These are phyloP conservation scores for Garra rufa DNA, from an alignment of 2,113 vertebrate genomes.

Conservation along the genomic window DNA sequence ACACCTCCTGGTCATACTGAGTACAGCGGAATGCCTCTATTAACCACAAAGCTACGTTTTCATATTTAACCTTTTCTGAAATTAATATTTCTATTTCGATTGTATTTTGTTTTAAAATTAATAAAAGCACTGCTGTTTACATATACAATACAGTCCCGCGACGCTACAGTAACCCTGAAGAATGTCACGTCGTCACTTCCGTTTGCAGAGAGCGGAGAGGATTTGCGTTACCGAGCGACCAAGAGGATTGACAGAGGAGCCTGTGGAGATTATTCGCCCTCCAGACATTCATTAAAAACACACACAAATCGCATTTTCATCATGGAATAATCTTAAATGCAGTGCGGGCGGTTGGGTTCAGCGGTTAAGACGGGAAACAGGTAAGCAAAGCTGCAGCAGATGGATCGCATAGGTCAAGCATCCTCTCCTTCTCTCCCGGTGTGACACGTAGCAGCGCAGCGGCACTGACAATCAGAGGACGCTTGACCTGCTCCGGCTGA, in stretches of 20 bases:
- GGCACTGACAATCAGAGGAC: not conserved
- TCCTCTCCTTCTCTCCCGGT: not conserved
- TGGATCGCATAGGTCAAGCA: slow-evolving; percentile 6
- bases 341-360: not conserved
- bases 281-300: slow-evolving; percentile 12
- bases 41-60: not conserved
- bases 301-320: not conserved
- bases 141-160: not conserved
- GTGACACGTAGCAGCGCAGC: slow-evolving; percentile 34
- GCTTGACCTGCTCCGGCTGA: slow-evolving; percentile 11
- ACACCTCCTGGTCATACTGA: slow-evolving; percentile 34
- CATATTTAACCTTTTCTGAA: not conserved
- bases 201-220: slow-evolving; percentile 23
- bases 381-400: slow-evolving; percentile 8
- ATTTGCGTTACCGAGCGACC: slow-evolving; percentile 40
- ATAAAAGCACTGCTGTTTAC: not conserved
- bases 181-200: slow-evolving; percentile 54
- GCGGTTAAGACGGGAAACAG: slow-evolving; percentile 5
- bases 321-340: slow-evolving; percentile 19
- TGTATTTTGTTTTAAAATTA: not conserved
- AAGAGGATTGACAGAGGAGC: slow-evolving; percentile 24
- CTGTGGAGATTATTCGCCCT: slow-evolving; percentile 42
- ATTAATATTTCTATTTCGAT: not conserved
- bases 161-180: slow-evolving; percentile 1
- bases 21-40: not conserved